phyloP scores from a whole-genome alignment of 2,113 vertebrate species.

The Otolemur garnettii region DNA sequence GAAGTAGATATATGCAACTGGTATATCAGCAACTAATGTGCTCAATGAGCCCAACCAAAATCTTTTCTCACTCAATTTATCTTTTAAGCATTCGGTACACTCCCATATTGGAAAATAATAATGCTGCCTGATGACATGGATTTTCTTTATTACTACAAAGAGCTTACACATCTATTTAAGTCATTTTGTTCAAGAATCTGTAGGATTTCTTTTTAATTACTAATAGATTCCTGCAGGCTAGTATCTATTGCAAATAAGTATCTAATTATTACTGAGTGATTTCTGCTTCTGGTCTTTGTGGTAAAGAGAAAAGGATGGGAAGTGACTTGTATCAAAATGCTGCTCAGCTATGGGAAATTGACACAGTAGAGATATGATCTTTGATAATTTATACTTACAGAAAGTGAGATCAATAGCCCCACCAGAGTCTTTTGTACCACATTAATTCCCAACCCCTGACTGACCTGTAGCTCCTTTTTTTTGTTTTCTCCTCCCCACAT shows the following conservation, averaged over 20 bases:
- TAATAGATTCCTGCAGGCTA: slow-evolving; percentile 51
- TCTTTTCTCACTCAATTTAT: slow-evolving; percentile 54
- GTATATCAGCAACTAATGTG: slow-evolving; percentile 8
- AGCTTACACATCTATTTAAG: slow-evolving; percentile 28
- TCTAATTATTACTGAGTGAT: slow-evolving; percentile 55
- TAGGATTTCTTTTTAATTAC: slow-evolving; percentile 70
- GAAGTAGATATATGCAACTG: slow-evolving; percentile 41
- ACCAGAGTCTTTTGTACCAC: slow-evolving; percentile 23
- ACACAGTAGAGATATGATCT: background rate
- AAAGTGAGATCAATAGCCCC: slow-evolving; percentile 46
- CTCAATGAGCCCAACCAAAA: slow-evolving; percentile 53
- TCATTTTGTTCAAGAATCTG: slow-evolving; percentile 64
- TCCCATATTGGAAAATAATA: slow-evolving; percentile 55
- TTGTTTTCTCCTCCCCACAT: slow-evolving; percentile 38
- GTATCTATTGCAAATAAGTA: slow-evolving; percentile 57
- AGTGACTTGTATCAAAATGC: slow-evolving; percentile 29
- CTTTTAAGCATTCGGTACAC: background rate
- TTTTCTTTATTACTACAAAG: slow-evolving; percentile 48
- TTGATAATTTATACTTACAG: slow-evolving; percentile 62
- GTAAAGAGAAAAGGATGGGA: background rate
- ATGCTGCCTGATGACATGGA: background rate
- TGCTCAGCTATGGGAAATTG: slow-evolving; percentile 17
- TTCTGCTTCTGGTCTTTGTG: slow-evolving; percentile 15
- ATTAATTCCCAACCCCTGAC: slow-evolving; percentile 43
- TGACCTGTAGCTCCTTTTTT: slow-evolving; percentile 60